Conservation (phyloP, 1,140 invertebrate genomes). For the Lasaia peninsularis region DNA sequence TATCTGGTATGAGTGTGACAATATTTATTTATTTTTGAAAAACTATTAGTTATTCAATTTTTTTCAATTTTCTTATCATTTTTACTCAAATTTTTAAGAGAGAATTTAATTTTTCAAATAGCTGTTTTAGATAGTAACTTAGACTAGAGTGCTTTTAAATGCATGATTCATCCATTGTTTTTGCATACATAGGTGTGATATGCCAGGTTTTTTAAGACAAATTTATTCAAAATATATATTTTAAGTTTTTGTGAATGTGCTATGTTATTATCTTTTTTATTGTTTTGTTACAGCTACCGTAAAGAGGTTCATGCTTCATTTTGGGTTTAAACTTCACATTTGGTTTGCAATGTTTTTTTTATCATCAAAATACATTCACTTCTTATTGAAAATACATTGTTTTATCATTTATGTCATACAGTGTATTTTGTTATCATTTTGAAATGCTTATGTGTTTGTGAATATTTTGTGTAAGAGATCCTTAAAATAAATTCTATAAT, state of each 20-base stretch:
- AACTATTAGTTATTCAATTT: too few species aligned
- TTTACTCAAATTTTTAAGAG: too few species aligned
- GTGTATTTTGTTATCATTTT: neutral
- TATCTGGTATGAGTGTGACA: too few species aligned
- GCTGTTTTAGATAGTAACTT: too few species aligned
- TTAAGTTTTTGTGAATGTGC: slow-evolving; percentile 20
- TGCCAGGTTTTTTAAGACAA: too few species aligned
- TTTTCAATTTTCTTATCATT: too few species aligned
- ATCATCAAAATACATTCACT: slow-evolving; percentile 15
- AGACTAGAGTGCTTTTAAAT: too few species aligned
- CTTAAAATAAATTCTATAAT: neutral
- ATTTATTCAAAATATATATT: slow-evolving; percentile 18
- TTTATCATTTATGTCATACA: neutral
- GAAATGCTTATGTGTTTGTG: neutral
- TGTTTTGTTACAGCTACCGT: slow-evolving; percentile 61
- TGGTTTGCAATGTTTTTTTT: slow-evolving; percentile 24
- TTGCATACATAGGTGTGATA: neutral
- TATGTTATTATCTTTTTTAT: slow-evolving; percentile 32
- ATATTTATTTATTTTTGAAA: too few species aligned
- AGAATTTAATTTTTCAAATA: too few species aligned
- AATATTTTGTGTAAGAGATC: slow-evolving; percentile 8
- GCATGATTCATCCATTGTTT: slow-evolving; percentile 12
- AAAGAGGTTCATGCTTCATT: slow-evolving; percentile 43
- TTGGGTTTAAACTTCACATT: slow-evolving; percentile 36
- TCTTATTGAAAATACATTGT: slow-evolving; percentile 4